Evolutionary conservation across 1,140 invertebrate species (phyloP).

Genomic region (Hyphantria cunea): DNA sequence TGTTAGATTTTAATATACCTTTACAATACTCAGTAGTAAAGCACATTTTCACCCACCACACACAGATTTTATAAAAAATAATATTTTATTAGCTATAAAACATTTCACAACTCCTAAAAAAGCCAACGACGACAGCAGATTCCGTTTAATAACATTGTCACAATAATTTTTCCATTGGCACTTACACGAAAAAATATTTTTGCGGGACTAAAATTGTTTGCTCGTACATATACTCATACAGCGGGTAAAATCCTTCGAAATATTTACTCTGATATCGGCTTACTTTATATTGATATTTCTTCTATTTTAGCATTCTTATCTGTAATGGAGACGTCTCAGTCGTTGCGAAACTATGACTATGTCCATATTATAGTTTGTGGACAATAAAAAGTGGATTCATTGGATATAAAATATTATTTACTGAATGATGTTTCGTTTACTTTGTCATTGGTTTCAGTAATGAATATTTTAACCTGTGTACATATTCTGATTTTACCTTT

Average conservation of each 20-base stretch:
- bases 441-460: too few species aligned
- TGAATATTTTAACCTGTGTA: too few species aligned
- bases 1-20: too few species aligned
- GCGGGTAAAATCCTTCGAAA: slow-evolving; percentile 10
- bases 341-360: slow-evolving; percentile 2
- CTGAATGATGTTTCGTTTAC: too few species aligned
- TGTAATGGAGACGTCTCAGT: slow-evolving; percentile 12
- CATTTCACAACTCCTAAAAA: neutral
- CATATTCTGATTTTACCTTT: too few species aligned
- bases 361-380: slow-evolving; percentile 7
- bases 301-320: slow-evolving; percentile 22
- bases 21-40: neutral
- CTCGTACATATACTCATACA: slow-evolving; percentile 5
- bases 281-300: slow-evolving; percentile 23
- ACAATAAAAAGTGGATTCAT: slow-evolving; percentile 2
- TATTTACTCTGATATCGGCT: slow-evolving; percentile 17
- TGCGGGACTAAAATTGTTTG: slow-evolving; percentile 12
- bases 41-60: neutral
- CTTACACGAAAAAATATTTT: slow-evolving; percentile 4
- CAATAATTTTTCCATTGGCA: neutral
- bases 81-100: neutral
- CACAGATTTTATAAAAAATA: neutral
- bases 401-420: neutral
- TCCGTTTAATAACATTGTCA: neutral
- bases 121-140: neutral